Evolutionary conservation across 1,140 invertebrate species (phyloP), one percentile per base, ranked within the genome.

Genomic region (Hycleus phaleratus): DNA sequence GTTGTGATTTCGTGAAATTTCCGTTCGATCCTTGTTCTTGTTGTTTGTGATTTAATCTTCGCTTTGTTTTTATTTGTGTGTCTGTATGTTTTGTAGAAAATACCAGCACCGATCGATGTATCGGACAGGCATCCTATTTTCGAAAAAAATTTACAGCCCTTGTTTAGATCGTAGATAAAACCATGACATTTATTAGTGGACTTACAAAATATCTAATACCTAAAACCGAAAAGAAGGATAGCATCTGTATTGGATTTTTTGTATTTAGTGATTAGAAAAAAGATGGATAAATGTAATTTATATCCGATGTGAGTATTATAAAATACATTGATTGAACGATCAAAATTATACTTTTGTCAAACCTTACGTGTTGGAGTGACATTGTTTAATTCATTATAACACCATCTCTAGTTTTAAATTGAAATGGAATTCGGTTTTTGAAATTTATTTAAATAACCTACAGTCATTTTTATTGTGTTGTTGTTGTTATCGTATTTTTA

Each of bases 81-180:
- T 32, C 4, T 32, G 7, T 32, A 18, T 18, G 18, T 7, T 32
- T 32, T 32, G 32, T 32, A 32, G 32, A 32, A 32, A 32, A 32
- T 32, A 32, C 32, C 32, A 32, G 7, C 32, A 32, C 32, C 32
- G 7, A 32, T 32, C 32, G 32, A 32, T 32, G 32, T 4, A 53
- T 53, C 51, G 42, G 38, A 26, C 18, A 25, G 44, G 51, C 46
- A 53, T 53, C 51, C 51, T 53, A 53, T 53, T 53, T 53, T 53
- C 42, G 26, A 53, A 46, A 53, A 53, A 53, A 53, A 53, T 53
- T 53, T 53, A 53, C 51, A 53, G 51, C 42, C 51, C 51, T 53
- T 53, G 51, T 53, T 53, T 11, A 39, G 51, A 53, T 53, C 51
- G 51, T 10, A 53, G 51, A 53, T 53, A 53, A 45, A 45, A 32